Evolutionary conservation across 2,113 vertebrate genomes (phyloP).

Genomic region (Zosterops lateralis): DNA sequence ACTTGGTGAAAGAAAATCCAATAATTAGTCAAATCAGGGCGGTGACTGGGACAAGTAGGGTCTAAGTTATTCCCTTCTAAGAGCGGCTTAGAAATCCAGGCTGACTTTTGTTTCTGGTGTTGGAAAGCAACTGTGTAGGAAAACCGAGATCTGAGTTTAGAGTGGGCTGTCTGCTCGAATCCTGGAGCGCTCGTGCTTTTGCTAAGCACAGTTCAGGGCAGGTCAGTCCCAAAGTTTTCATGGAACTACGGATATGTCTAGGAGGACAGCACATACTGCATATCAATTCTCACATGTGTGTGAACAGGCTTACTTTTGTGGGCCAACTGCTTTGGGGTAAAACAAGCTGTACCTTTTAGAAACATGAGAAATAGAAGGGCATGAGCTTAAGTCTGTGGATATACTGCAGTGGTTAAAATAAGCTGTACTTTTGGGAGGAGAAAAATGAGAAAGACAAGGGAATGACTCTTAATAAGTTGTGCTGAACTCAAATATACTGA

Average conservation of each 20-base stretch:
- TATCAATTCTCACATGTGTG: accelerated
- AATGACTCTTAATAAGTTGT: neutral
- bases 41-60: neutral
- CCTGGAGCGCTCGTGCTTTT: neutral
- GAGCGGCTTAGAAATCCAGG: neutral
- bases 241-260: accelerated
- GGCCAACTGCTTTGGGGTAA: neutral
- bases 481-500: neutral
- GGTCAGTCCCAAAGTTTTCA: neutral
- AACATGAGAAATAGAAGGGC: neutral
- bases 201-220: neutral
- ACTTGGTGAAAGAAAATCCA: accelerated
- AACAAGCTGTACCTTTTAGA: neutral
- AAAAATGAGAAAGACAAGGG: neutral
- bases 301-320: neutral
- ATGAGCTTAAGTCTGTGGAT: neutral
- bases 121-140: neutral
- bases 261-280: neutral
- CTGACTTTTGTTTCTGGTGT: neutral
- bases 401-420: neutral
- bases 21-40: too few species aligned
- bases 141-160: neutral
- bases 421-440: neutral
- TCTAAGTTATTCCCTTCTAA: neutral
- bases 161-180: accelerated